Conservation (phyloP, 2,113 vertebrate genomes). For the Semicossyphus pulcher region DNA sequence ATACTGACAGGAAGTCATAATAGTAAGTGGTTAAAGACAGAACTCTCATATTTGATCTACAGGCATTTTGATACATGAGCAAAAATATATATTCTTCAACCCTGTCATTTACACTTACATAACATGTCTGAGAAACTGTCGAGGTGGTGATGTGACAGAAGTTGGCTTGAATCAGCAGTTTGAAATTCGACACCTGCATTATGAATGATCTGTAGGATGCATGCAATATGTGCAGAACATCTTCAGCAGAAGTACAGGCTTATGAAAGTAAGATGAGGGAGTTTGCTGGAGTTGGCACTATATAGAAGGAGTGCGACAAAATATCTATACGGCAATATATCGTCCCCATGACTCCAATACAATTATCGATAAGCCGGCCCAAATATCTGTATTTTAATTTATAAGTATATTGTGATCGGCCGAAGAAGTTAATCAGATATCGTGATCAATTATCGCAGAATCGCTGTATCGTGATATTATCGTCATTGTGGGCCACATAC, state of each 20-base stretch:
- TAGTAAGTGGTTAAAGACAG: background rate
- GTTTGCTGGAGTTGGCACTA: slow-evolving; percentile 21
- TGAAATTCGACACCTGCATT: slow-evolving; percentile 30
- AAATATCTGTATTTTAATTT: no score
- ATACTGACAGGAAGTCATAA: background rate
- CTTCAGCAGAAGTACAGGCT: slow-evolving; percentile 27
- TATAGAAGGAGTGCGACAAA: no score
- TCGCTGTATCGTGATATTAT: no score
- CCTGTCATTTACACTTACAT: background rate
- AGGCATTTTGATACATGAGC: background rate
- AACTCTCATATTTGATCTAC: background rate
- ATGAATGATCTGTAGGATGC: slow-evolving; percentile 27
- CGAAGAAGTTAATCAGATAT: no score
- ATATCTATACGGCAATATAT: no score
- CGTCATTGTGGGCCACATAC: no score
- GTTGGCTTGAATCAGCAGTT: slow-evolving; percentile 31
- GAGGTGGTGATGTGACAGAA: slow-evolving; percentile 19
- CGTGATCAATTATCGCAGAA: no score
- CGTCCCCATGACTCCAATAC: no score
- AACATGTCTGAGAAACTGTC: background rate
- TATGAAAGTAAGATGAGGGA: slow-evolving; percentile 54
- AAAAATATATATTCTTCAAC: slow-evolving; percentile 8
- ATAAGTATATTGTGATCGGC: no score
- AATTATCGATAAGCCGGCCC: no score
- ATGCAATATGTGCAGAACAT: slow-evolving; percentile 11